A percentile compares a stretch with the other conserved stretches of the same genome.
Conservation (phyloP, 2,113 vertebrate species). For the Dolichallabes microphthalmus region DNA sequence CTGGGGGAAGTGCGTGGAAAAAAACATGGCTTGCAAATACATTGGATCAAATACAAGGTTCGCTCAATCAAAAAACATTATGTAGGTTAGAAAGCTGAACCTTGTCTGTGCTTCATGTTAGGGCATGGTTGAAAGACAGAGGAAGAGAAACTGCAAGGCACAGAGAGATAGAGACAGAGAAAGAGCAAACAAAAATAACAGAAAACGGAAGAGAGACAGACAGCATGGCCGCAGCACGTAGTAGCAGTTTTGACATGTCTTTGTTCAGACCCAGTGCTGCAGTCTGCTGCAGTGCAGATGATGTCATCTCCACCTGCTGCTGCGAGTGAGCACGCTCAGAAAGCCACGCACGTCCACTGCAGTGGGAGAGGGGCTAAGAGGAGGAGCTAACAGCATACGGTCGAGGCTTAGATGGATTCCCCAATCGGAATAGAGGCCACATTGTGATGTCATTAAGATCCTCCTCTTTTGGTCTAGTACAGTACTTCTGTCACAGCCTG, state of each 20-base stretch:
- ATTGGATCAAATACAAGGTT: constrained; percentile 11
- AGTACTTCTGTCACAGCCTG: constrained; percentile 60
- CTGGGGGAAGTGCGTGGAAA: constrained; percentile 26
- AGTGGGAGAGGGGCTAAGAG: constrained; percentile 68
- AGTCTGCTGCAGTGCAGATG: constrained; percentile 88
- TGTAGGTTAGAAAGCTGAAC: constrained; percentile 48
- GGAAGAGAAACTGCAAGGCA: constrained; percentile 3
- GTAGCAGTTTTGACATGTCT: constrained; percentile 73
- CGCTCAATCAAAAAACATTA: background rate
- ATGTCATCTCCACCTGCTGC: constrained; percentile 78
- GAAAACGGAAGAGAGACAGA: constrained; percentile 30
- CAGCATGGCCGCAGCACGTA: constrained; percentile 57
- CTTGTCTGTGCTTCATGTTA: constrained; percentile 44
- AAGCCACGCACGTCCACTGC: constrained; percentile 79
- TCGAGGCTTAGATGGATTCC: constrained; percentile 47
- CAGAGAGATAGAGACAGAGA: constrained; percentile 8
- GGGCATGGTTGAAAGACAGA: constrained; percentile 4
- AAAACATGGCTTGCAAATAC: constrained; percentile 22
- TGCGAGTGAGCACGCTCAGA: constrained; percentile 68
- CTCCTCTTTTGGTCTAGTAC: constrained; percentile 60
- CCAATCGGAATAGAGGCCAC: constrained; percentile 67
- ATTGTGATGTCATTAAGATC: constrained; percentile 53
- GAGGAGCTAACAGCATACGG: constrained; percentile 54
- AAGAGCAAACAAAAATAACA: background rate
- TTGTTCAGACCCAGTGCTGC: constrained; percentile 82